A percentile compares a stretch with the other conserved stretches of the same genome.
These are phyloP conservation scores for Acromyrmex heyeri DNA, from an alignment of 1,140 invertebrate species.

Conservation along the genomic window DNA sequence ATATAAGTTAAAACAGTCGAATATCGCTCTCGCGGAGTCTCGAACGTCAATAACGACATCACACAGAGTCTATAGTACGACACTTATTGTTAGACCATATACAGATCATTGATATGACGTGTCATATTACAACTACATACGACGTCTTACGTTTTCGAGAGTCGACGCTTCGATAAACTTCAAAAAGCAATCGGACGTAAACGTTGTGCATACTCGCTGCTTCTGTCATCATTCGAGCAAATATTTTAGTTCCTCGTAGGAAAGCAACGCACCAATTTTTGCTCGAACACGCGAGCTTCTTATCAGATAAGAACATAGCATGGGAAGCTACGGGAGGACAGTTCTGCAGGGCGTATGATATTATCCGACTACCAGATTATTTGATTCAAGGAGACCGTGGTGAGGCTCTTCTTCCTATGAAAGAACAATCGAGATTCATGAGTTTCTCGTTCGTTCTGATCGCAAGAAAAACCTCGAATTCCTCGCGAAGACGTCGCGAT, in stretches of 20 bases:
- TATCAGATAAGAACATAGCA: slow-evolving; percentile 30
- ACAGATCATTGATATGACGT: slow-evolving; percentile 54
- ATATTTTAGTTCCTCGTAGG: background rate
- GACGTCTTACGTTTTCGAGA: slow-evolving; percentile 42
- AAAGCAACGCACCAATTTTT: background rate
- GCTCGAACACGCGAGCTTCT: background rate
- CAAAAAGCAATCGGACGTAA: slow-evolving; percentile 40
- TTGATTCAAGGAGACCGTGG: background rate
- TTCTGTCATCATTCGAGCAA: background rate
- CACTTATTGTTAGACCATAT: slow-evolving; percentile 45
- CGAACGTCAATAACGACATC: slow-evolving; percentile 40
- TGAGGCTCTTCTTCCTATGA: background rate
- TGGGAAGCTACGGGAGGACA: background rate
- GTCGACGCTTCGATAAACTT: slow-evolving; percentile 22
- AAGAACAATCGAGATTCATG: background rate
- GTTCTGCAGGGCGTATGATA: slow-evolving; percentile 25
- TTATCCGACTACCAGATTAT: slow-evolving; percentile 39
- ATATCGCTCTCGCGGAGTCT: slow-evolving; percentile 42
- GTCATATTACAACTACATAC: slow-evolving; percentile 47
- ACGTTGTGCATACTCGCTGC: slow-evolving; percentile 6
- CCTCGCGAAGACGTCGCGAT: background rate
- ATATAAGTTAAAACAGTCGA: slow-evolving; percentile 44
- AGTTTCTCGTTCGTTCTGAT: background rate
- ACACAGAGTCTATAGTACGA: slow-evolving; percentile 52
- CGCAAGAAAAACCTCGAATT: slow-evolving; percentile 13